Percentiles rank a stretch among this genome's conserved stretches.
Evolutionary conservation across 1,140 invertebrate genomes (phyloP).

Genomic region (Anastrepha ludens): DNA sequence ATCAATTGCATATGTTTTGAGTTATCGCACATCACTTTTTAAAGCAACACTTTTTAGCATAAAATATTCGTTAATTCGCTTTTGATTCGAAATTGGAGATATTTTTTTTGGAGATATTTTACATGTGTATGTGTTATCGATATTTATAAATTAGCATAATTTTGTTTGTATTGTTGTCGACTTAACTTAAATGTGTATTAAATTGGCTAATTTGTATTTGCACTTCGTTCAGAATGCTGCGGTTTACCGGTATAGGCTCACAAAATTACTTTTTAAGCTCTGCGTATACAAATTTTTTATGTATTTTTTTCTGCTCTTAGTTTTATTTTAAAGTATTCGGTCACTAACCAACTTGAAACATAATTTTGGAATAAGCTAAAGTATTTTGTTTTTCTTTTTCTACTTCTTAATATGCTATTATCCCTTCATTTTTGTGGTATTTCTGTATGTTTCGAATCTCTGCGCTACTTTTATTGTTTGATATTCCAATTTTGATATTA

Average conservation of each 20-base stretch:
- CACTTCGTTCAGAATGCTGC: neutral
- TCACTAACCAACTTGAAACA: too few species aligned
- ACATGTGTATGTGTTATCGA: neutral
- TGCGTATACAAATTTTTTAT: neutral
- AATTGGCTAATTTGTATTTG: neutral
- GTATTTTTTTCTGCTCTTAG: neutral
- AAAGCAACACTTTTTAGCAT: slow-evolving; percentile 16
- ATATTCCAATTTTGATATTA: too few species aligned
- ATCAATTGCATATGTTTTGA: slow-evolving; percentile 19
- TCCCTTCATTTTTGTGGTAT: neutral
- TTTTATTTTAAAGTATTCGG: neutral
- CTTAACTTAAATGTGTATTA: neutral
- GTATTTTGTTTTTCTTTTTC: too few species aligned
- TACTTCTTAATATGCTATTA: too few species aligned
- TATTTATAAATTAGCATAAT: slow-evolving; percentile 22
- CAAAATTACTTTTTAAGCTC: neutral
- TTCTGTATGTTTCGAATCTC: neutral
- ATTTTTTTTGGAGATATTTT: neutral
- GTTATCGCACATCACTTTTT: slow-evolving; percentile 49
- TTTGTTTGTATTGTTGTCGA: slow-evolving; percentile 42
- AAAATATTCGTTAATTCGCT: slow-evolving; percentile 10
- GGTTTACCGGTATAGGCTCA: neutral
- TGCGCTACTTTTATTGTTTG: neutral
- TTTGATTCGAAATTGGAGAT: neutral
- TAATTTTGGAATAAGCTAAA: too few species aligned